phyloP scores from a whole-genome alignment of 2,797 vertebrate species.

The Champsocephalus gunnari region DNA sequence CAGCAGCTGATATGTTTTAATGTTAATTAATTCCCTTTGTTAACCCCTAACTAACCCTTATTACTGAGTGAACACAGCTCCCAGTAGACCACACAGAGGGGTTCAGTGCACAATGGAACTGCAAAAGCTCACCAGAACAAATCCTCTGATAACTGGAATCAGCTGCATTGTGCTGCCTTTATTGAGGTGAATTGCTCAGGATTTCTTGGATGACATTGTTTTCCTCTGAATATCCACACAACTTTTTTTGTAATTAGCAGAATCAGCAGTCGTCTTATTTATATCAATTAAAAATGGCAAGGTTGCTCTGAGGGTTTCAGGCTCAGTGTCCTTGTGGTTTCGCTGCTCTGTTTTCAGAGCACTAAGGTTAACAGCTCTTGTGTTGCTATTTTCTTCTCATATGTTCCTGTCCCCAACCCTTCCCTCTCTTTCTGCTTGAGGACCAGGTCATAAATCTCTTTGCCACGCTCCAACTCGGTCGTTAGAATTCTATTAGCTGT shows the following conservation, averaged over 20 bases:
- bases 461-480: conserved; percentile 51
- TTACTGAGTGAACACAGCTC: conserved; percentile 54
- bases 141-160: conserved; percentile 32
- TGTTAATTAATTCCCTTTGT: conserved; percentile 79
- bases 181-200: neutral
- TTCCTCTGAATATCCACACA: conserved; percentile 15
- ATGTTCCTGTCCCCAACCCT: neutral
- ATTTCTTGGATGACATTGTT: conserved; percentile 13
- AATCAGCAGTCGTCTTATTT: conserved; percentile 6
- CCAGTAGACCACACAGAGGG: conserved; percentile 41
- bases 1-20: conserved; percentile 63
- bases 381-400: conserved; percentile 4
- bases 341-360: conserved; percentile 19
- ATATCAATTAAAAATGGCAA: conserved; percentile 15
- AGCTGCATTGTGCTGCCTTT: conserved; percentile 11
- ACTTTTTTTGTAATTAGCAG: conserved; percentile 2
- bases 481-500: conserved; percentile 78
- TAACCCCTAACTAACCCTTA: conserved; percentile 68
- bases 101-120: conserved; percentile 41
- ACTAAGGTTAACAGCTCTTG: conserved; percentile 35
- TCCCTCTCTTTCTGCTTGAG: conserved; percentile 39
- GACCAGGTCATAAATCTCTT: conserved; percentile 67
- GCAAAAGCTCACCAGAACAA: conserved; percentile 27
- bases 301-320: neutral
- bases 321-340: conserved; percentile 29